Conservation (phyloP, 1,140 invertebrate genomes). For the Ceratosolen fusciceps region DNA sequence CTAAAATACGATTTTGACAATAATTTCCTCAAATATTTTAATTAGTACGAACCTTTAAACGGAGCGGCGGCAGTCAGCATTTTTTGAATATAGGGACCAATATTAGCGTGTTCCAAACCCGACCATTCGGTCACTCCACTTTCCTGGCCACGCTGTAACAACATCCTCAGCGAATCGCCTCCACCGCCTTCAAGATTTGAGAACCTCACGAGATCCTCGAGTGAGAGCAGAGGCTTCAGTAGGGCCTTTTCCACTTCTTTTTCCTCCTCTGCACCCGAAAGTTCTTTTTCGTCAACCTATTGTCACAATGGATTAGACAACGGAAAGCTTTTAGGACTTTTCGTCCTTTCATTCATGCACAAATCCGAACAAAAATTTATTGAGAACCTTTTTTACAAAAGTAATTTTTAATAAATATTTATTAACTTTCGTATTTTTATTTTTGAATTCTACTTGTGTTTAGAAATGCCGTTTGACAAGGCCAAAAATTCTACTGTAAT, state of each 20-base stretch:
- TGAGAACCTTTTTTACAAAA: no score
- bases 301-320: no score
- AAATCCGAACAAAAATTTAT: no score
- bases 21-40: no score
- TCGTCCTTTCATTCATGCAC: no score
- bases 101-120: constrained; percentile 72
- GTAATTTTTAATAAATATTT: no score
- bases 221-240: constrained; percentile 73
- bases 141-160: constrained; percentile 73
- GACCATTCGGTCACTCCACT: constrained; percentile 70
- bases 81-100: constrained; percentile 75
- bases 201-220: constrained; percentile 76
- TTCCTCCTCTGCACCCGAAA: constrained; percentile 78
- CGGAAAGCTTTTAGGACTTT: no score
- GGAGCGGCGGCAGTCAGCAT: constrained; percentile 68
- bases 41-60: constrained; percentile 62
- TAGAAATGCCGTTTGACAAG: neutral
- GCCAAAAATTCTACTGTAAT: neutral
- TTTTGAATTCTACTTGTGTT: neutral
- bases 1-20: no score
- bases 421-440: no score
- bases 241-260: constrained; percentile 76
- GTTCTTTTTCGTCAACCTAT: constrained; percentile 72
- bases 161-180: constrained; percentile 74
- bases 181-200: constrained; percentile 71